phyloP scores from a whole-genome alignment of 2,888 invertebrate genomes.

The Pandemis heparana region DNA sequence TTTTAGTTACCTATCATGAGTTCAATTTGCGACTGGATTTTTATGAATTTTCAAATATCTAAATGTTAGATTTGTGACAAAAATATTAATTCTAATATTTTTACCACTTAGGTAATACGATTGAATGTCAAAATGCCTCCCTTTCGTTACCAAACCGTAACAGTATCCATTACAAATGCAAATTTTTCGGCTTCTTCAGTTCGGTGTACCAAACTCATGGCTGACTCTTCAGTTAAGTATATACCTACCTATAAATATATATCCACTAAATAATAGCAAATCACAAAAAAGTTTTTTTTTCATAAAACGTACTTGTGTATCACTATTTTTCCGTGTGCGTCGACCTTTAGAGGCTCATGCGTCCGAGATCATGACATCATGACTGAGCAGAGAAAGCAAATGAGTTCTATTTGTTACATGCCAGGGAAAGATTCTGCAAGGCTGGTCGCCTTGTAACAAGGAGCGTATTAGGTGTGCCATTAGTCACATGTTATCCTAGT shows the following conservation, averaged over 20 bases:
- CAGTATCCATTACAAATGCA: not conserved
- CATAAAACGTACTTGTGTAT: not conserved
- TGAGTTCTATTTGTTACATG: slow-evolving; percentile 73
- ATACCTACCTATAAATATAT: no score
- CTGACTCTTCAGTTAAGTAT: no score
- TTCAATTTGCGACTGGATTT: no score
- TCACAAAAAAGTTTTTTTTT: not conserved
- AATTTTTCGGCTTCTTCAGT: no score
- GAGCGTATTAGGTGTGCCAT: slow-evolving; percentile 59
- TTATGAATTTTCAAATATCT: no score
- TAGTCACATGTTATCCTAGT: slow-evolving; percentile 49
- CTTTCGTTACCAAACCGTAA: not conserved
- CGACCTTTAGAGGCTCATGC: slow-evolving; percentile 34
- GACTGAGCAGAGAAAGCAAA: slow-evolving; percentile 66
- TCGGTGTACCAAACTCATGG: no score
- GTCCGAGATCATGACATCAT: slow-evolving; percentile 63
- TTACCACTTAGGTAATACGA: no score
- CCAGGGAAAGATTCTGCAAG: slow-evolving; percentile 61
- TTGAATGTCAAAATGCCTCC: not conserved
- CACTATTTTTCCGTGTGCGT: slow-evolving; percentile 1
- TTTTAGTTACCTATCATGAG: no score
- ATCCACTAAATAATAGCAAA: no score
- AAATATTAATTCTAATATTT: no score
- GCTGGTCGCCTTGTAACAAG: slow-evolving; percentile 52
- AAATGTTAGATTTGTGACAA: no score